These are phyloP conservation scores for Volucella inflata DNA, from an alignment of 2,888 invertebrate genomes.

Conservation along the genomic window DNA sequence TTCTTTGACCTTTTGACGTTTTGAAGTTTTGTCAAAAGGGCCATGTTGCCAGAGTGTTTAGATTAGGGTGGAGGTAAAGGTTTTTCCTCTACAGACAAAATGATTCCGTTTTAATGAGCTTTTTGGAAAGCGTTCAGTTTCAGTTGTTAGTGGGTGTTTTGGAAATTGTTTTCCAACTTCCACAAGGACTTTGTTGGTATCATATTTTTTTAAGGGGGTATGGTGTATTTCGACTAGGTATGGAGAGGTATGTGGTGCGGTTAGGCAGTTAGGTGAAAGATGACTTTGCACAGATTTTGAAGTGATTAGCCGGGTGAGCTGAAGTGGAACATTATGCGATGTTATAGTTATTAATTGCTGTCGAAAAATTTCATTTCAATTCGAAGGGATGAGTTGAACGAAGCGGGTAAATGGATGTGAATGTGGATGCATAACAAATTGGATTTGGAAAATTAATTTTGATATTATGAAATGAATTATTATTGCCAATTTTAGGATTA, in stretches of 20 bases:
- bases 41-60: slow-evolving; percentile 51
- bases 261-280: slow-evolving; percentile 70
- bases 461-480: slow-evolving; percentile 75
- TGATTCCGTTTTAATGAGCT: slow-evolving; percentile 74
- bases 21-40: slow-evolving; percentile 57
- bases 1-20: slow-evolving; percentile 72
- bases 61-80: neutral
- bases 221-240: too few species aligned
- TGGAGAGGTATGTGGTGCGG: slow-evolving; percentile 41
- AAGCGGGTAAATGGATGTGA: slow-evolving; percentile 41
- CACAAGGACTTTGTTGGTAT: too few species aligned
- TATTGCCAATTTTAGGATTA: slow-evolving; percentile 25
- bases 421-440: slow-evolving; percentile 73
- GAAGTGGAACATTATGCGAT: slow-evolving; percentile 73
- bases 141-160: slow-evolving; percentile 24
- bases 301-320: slow-evolving; percentile 74
- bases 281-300: slow-evolving; percentile 74
- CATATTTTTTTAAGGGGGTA: slow-evolving; percentile 3
- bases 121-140: slow-evolving; percentile 30
- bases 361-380: slow-evolving; percentile 56
- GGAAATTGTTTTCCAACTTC: neutral
- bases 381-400: slow-evolving; percentile 6
- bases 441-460: slow-evolving; percentile 75
- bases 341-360: slow-evolving; percentile 76
- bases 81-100: slow-evolving; percentile 45